Conservation (phyloP, 2,113 vertebrate species). For the Gymnarchus niloticus region DNA sequence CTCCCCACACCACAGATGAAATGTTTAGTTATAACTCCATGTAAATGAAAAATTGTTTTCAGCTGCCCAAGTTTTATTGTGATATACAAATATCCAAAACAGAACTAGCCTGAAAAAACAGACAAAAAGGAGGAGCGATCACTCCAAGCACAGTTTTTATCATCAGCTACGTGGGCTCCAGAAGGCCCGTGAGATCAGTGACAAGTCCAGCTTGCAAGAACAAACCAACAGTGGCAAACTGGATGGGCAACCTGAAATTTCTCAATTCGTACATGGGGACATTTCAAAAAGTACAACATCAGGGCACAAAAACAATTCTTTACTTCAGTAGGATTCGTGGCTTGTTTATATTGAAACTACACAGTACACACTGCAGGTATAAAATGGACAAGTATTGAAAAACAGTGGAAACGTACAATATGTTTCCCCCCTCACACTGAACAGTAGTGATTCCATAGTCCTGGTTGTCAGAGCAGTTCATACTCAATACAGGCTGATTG, state of each 20-base stretch:
- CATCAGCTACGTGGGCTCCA: background rate
- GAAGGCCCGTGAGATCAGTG: background rate
- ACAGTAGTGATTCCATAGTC: conserved; percentile 6
- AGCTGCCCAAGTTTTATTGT: background rate
- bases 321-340: background rate
- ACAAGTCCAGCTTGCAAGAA: conserved; percentile 14
- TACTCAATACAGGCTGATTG: conserved; percentile 9
- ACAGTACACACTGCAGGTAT: background rate
- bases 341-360: conserved; percentile 2
- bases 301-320: background rate
- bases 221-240: conserved; percentile 6
- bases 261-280: background rate
- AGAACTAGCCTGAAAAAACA: background rate
- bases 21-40: background rate
- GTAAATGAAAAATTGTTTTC: background rate
- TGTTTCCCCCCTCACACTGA: background rate
- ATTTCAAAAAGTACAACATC: background rate
- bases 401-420: conserved; percentile 1
- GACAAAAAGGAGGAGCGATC: background rate
- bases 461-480: conserved; percentile 4
- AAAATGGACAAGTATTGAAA: background rate
- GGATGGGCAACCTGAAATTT: background rate
- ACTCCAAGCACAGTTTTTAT: background rate
- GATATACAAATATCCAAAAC: background rate
- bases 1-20: background rate